Evolutionary conservation across 2,113 vertebrate genomes (phyloP).

Genomic region (Lepidothrix coronata): DNA sequence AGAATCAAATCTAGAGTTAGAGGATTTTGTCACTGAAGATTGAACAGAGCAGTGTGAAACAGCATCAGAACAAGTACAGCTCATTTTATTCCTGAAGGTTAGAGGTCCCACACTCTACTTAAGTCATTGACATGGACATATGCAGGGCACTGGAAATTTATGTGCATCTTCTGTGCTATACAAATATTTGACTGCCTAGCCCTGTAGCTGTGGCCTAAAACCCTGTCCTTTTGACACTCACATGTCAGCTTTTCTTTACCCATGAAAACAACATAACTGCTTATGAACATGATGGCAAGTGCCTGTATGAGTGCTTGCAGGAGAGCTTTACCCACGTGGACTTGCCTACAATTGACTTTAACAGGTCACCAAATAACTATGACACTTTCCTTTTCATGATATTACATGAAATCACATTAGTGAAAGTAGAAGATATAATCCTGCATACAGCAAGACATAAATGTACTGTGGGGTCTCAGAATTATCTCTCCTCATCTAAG

Average conservation of each 20-base stretch:
- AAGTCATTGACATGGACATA: neutral
- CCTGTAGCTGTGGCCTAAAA: neutral
- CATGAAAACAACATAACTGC: neutral
- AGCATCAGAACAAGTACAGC: neutral
- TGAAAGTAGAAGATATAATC: neutral
- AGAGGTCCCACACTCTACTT: neutral
- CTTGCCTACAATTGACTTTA: neutral
- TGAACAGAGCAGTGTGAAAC: neutral
- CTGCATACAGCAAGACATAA: neutral
- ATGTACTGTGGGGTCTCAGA: neutral
- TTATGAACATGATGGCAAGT: neutral
- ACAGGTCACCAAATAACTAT: neutral
- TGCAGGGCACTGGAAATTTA: neutral
- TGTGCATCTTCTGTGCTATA: neutral
- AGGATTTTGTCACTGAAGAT: slow-evolving; percentile 16
- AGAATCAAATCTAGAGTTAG: slow-evolving; percentile 19
- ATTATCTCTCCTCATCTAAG: neutral
- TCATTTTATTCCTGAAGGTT: neutral
- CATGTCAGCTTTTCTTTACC: neutral
- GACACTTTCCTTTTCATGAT: neutral
- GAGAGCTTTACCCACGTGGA: neutral
- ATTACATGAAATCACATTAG: neutral
- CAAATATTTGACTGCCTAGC: slow-evolving; percentile 2
- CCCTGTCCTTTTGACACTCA: neutral
- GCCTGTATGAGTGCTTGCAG: neutral